A percentile compares a stretch with the other conserved stretches of the same genome.
Conservation (phyloP, 2,888 invertebrate genomes). For the Diarsia mendica region DNA sequence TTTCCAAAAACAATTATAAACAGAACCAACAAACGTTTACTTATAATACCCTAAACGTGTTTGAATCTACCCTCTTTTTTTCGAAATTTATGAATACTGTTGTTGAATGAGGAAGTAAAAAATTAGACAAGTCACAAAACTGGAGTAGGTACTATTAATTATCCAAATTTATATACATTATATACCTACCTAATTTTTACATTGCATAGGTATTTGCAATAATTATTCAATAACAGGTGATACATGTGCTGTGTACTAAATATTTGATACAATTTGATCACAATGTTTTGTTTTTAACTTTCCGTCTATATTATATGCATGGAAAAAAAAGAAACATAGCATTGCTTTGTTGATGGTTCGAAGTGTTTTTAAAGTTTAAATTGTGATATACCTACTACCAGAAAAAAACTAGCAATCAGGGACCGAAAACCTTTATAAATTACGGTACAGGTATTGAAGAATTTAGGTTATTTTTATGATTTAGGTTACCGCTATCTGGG, state of each 20-base stretch:
- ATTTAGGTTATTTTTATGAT: no score
- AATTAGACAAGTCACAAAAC: neutral
- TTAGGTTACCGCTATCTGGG: no score
- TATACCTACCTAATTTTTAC: conserved; percentile 11
- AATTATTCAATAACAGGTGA: conserved; percentile 12
- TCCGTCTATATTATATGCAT: no score
- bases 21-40: conserved; percentile 7
- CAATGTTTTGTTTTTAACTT: neutral
- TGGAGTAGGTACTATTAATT: conserved; percentile 16
- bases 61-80: neutral
- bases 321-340: conserved; percentile 9
- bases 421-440: no score
- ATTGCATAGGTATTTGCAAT: conserved; percentile 17
- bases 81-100: neutral
- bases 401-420: conserved; percentile 17
- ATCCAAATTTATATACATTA: conserved; percentile 8
- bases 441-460: no score
- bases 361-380: neutral
- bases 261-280: conserved; percentile 16
- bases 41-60: neutral
- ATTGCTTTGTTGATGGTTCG: neutral
- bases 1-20: conserved; percentile 3
- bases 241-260: conserved; percentile 10
- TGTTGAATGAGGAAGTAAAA: neutral
- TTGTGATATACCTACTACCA: neutral